These are phyloP conservation scores for Aegithalos caudatus DNA, from an alignment of 2,113 vertebrate species.

Conservation along the genomic window DNA sequence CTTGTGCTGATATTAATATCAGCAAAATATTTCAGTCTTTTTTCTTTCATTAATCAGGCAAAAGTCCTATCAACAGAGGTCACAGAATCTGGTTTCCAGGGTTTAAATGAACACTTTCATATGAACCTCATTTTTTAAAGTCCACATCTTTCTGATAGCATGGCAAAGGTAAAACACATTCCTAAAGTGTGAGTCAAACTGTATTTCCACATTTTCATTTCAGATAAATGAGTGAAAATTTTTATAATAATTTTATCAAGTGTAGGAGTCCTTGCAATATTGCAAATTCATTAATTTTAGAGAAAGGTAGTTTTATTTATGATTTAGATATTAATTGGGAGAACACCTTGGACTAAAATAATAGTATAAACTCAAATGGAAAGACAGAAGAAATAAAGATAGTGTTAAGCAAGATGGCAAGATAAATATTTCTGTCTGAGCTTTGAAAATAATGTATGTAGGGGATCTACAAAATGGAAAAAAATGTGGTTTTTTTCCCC, in stretches of 20 bases:
- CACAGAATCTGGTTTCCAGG: not conserved
- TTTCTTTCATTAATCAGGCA: not conserved
- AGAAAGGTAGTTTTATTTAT: not conserved
- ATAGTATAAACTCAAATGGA: not conserved
- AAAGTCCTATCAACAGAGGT: not conserved
- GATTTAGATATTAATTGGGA: not conserved
- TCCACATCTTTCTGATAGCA: not conserved
- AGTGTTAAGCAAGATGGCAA: not conserved
- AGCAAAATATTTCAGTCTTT: slow-evolving; percentile 1
- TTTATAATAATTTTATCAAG: not conserved
- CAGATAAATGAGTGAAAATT: not conserved
- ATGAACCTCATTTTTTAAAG: not conserved
- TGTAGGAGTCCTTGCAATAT: not conserved
- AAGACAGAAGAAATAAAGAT: not conserved
- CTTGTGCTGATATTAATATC: slow-evolving; percentile 31
- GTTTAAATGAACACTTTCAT: not conserved
- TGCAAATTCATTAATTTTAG: not conserved
- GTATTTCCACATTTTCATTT: not conserved
- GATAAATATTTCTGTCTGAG: not conserved
- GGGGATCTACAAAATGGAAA: not conserved
- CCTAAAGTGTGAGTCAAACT: not conserved
- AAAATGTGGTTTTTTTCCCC: rapidly evolving
- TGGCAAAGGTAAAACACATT: not conserved
- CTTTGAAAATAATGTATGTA: not conserved
- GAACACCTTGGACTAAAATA: not conserved